Conservation (phyloP, 1,140 invertebrate species). For the Druon quercuslanigerum region DNA sequence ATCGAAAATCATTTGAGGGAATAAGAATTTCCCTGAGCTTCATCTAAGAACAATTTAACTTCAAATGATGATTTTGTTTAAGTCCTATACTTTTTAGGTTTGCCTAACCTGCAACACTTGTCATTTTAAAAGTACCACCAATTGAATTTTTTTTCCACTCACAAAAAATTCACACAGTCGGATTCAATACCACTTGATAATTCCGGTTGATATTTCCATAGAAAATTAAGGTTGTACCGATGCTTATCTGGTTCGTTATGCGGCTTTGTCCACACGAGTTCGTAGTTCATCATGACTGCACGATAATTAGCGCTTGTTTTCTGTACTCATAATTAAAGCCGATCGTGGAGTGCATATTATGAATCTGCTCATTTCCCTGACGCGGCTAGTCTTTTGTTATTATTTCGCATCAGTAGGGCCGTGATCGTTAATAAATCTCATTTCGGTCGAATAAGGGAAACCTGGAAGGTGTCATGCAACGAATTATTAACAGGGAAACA, state of each 20-base stretch:
- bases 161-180: too few relatives aligned
- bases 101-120: too few relatives aligned
- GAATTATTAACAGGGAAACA: too few relatives aligned
- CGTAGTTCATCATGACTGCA: not conserved
- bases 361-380: not conserved
- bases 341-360: constrained; percentile 3
- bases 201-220: constrained; percentile 3
- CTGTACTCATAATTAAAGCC: constrained; percentile 23
- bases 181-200: not conserved
- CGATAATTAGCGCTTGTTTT: constrained; percentile 9
- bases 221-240: constrained; percentile 6
- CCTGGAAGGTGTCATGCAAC: not conserved
- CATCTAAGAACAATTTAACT: too few relatives aligned
- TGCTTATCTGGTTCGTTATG: constrained; percentile 24
- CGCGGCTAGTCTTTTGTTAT: constrained; percentile 12
- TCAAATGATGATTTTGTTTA: too few relatives aligned
- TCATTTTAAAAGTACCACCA: too few relatives aligned
- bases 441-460: constrained; percentile 20
- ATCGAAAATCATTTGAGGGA: too few relatives aligned
- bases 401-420: constrained; percentile 15
- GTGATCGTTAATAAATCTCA: constrained; percentile 2
- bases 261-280: constrained; percentile 1
- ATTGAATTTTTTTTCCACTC: too few relatives aligned
- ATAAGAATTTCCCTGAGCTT: too few relatives aligned
- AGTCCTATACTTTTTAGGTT: too few relatives aligned